phyloP scores from a whole-genome alignment of 2,113 vertebrate genomes.

The Sceloporus undulatus region DNA sequence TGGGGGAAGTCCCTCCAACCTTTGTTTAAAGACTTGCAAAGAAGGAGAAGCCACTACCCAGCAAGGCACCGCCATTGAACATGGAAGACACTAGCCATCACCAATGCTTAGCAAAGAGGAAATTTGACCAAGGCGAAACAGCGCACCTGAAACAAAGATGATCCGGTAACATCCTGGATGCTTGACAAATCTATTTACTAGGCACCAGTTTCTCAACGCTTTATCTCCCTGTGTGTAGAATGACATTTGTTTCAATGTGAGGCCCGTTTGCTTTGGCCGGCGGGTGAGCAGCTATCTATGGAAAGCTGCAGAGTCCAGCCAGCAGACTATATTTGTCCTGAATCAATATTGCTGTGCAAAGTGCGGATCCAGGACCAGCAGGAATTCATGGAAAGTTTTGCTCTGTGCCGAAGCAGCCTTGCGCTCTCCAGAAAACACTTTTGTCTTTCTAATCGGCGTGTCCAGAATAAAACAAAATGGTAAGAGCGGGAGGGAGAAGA shows the following conservation, averaged over 20 bases:
- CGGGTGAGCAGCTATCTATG: slow-evolving; percentile 69
- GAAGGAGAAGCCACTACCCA: too few species aligned
- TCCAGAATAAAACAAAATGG: slow-evolving; percentile 43
- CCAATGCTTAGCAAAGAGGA: too few species aligned
- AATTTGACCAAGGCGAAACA: too few species aligned
- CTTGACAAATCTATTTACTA: too few species aligned
- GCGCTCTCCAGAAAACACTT: slow-evolving; percentile 50
- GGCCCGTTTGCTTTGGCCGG: slow-evolving; percentile 78
- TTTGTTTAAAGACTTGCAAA: too few species aligned
- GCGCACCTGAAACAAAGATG: too few species aligned
- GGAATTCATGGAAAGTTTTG: slow-evolving; percentile 77
- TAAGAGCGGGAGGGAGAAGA: not conserved
- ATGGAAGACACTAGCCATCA: too few species aligned
- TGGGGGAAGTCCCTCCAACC: too few species aligned
- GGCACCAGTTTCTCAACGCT: too few species aligned
- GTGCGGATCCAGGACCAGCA: slow-evolving; percentile 80
- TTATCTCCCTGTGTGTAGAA: slow-evolving; percentile 9
- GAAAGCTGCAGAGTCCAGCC: slow-evolving; percentile 71
- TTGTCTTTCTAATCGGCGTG: slow-evolving; percentile 65
- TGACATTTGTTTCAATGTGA: slow-evolving; percentile 28
- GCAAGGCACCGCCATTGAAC: too few species aligned
- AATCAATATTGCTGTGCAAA: slow-evolving; percentile 75
- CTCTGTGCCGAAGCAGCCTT: slow-evolving; percentile 49
- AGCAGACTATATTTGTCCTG: slow-evolving; percentile 78
- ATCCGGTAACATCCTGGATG: too few species aligned